These are phyloP conservation scores for Cosmorhoe ocellata DNA, from an alignment of 2,888 invertebrate genomes.

Conservation along the genomic window DNA sequence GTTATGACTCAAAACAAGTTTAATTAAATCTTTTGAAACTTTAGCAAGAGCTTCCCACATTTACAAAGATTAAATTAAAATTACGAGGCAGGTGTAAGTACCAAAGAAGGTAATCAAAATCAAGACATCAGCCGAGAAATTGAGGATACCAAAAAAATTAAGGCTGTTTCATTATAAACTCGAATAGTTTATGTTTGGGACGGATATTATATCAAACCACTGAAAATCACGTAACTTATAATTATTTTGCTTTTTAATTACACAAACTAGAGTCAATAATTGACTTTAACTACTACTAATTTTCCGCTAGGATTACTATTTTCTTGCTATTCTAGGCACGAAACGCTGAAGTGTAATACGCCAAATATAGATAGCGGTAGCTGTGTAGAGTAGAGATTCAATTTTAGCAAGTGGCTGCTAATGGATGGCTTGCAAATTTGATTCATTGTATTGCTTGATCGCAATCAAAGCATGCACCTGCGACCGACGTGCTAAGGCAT, in stretches of 20 bases:
- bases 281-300: conserved; percentile 3
- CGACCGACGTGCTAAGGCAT: conserved; percentile 38
- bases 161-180: too few species aligned
- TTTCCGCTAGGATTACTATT: conserved; percentile 20
- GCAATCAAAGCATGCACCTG: conserved; percentile 50
- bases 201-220: not conserved
- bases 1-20: conserved; percentile 23
- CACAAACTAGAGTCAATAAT: conserved; percentile 19
- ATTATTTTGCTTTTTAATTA: too few species aligned
- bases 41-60: conserved; percentile 18
- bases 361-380: conserved; percentile 26
- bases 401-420: conserved; percentile 19
- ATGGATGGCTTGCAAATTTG: conserved; percentile 10
- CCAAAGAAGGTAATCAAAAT: not conserved
- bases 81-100: conserved; percentile 2
- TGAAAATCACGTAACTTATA: not conserved
- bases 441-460: conserved; percentile 15
- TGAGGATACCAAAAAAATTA: too few species aligned
- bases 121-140: not conserved
- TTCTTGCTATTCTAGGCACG: conserved; percentile 32
- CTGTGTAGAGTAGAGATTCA: conserved; percentile 24
- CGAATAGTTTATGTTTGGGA: not conserved
- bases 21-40: conserved; percentile 35
- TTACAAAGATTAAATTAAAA: conserved; percentile 28
- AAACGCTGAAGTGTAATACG: conserved; percentile 11